phyloP scores from a whole-genome alignment of 2,797 vertebrate genomes.

The Gouania willdenowi region DNA sequence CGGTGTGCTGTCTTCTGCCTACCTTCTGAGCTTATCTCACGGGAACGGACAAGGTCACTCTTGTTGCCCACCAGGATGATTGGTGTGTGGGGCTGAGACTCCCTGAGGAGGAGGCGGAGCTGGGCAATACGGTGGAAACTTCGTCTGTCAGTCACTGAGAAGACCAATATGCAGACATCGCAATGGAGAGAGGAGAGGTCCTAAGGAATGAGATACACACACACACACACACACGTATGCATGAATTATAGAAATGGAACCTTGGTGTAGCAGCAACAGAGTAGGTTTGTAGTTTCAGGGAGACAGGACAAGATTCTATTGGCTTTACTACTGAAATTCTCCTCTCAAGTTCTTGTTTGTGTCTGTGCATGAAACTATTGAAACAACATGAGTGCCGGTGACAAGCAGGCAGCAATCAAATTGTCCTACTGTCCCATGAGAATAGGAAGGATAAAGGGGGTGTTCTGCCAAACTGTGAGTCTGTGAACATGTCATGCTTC shows the following conservation, averaged over 20 bases:
- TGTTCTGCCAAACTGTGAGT: conserved; percentile 20
- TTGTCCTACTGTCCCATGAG: conserved; percentile 38
- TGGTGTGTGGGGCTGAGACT: conserved; percentile 81
- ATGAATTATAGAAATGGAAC: conserved; percentile 21
- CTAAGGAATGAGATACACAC: conserved; percentile 51
- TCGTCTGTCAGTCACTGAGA: conserved; percentile 87
- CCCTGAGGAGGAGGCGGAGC: conserved; percentile 81
- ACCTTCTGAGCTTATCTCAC: conserved; percentile 88
- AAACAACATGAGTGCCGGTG: not conserved
- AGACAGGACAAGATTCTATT: not conserved
- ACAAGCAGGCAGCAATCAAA: conserved; percentile 7
- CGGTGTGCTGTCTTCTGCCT: conserved; percentile 26
- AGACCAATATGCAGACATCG: conserved; percentile 88
- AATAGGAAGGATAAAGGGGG: conserved; percentile 5
- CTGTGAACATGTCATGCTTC: conserved; percentile 26
- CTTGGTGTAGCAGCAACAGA: not conserved
- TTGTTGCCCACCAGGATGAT: conserved; percentile 93
- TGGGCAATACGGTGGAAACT: conserved; percentile 87
- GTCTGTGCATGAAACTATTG: not conserved
- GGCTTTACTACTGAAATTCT: not conserved
- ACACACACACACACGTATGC: conserved; percentile 9
- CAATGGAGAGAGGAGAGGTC: conserved; percentile 84
- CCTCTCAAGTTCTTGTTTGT: not conserved
- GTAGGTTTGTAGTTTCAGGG: conserved; percentile 20
- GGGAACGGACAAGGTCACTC: conserved; percentile 87